Evolutionary conservation across 2,888 invertebrate species (phyloP).

Genomic region (Synanthedon formicaeformis): DNA sequence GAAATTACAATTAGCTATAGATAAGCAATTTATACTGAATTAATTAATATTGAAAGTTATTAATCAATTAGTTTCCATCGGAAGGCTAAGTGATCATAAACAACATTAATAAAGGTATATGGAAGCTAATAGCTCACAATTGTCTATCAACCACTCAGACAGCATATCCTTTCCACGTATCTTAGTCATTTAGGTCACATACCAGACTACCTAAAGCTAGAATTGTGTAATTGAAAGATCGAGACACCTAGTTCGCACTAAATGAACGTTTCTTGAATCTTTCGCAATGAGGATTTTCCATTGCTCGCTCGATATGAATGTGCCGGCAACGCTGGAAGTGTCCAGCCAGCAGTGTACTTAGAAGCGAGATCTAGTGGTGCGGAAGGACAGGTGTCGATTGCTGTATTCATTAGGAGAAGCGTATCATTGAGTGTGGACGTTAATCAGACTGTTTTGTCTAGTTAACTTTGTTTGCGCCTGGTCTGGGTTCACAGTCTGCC

Average conservation of each 20-base stretch:
- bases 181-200: neutral
- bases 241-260: constrained; percentile 14
- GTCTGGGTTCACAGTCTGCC: neutral
- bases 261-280: neutral
- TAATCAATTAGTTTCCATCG: no score
- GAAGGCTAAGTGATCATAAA: no score
- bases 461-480: constrained; percentile 14
- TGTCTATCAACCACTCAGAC: constrained; percentile 11
- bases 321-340: neutral
- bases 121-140: constrained; percentile 10
- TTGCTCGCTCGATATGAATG: neutral
- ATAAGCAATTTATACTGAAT: no score
- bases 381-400: neutral
- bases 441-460: constrained; percentile 16
- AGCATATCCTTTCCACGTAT: constrained; percentile 18
- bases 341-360: neutral
- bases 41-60: no score
- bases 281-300: neutral
- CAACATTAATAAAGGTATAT: no score
- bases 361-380: neutral
- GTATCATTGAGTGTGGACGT: constrained; percentile 1
- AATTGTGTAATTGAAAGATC: constrained; percentile 24
- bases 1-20: no score
- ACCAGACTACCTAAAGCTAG: constrained; percentile 7
- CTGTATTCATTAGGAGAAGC: neutral